A percentile compares a stretch with the other conserved stretches of the same genome.
Conservation (phyloP, 2,113 vertebrate species). For the Australoheros scitulus region DNA sequence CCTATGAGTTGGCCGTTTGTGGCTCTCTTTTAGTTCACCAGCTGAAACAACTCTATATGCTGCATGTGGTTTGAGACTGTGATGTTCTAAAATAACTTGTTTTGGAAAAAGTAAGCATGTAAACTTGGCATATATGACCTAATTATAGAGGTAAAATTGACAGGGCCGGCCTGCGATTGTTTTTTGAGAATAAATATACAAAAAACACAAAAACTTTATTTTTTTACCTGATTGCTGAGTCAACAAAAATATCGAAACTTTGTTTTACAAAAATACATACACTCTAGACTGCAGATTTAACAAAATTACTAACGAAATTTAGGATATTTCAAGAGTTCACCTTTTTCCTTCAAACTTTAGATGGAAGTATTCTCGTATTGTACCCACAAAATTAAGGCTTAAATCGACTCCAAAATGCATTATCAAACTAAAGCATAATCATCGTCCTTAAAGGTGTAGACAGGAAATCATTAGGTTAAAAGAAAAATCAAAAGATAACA, state of each 20-base stretch:
- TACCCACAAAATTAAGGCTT: not conserved
- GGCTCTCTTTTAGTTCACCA: not conserved
- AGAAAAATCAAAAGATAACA: not conserved
- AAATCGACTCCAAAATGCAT: not conserved
- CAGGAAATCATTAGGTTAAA: not conserved
- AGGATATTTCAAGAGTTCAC: not conserved
- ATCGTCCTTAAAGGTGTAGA: not conserved
- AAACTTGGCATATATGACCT: not conserved
- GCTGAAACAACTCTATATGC: not conserved
- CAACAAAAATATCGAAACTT: no score
- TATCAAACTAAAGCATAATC: not conserved
- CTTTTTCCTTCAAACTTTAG: not conserved
- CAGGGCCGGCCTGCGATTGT: not conserved
- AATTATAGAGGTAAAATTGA: not conserved
- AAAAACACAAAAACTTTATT: not conserved
- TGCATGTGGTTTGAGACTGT: constrained; percentile 21
- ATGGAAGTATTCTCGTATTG: not conserved
- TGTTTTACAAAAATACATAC: no score
- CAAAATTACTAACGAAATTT: not conserved
- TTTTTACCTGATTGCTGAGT: not conserved
- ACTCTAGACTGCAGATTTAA: no score
- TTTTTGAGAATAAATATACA: not conserved
- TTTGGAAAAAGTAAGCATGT: not conserved
- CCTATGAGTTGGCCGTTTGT: not conserved
- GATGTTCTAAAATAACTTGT: constrained; percentile 19